Evolutionary conservation across 2,113 vertebrate genomes (phyloP), one percentile per base, ranked within the genome.

Genomic region (Sinocyclocheilus anshuiensis): DNA sequence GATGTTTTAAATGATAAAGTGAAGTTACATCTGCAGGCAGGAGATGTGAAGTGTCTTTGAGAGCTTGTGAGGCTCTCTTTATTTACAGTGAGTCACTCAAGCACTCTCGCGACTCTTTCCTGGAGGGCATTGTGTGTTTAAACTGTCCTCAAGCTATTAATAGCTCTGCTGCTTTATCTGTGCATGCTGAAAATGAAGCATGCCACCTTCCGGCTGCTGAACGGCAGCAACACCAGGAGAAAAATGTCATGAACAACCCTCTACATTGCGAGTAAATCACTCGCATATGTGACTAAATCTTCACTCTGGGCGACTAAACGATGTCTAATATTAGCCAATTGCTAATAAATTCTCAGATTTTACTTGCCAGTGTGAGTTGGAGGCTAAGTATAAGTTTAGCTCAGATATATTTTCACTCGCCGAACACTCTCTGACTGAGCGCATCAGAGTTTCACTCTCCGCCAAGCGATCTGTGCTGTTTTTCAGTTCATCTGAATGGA

Each of bases 181-280:
- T 91, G n/a, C 88, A 93, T 92, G 92, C 92, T 94, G 94, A 88
- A 92, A 93, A 94, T 91, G 90, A 95, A 96, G 94, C 94, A 93
- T 96, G 96, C 95, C 96, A 96, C 96, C 96, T 96, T 94, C 96
- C 96, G 96, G 95, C 93, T 90, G 91, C 90, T 92, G 91, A 84
- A 89, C 91, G 92, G 93, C 94, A 96, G 91, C 90, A 84, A 90
- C n/a, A 16, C 50, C 11, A 72, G 63, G 65, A 77, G 26, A 59
- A 57, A 22, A n/a, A n/a, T 29, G 45, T n/a, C 11, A 29, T 61
- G 57, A 69, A 76, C 53, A n/a, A n/a, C n/a, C n/a, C n/a, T n/a
- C n/a, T n/a, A n/a, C n/a, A n/a, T n/a, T n/a, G n/a, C n/a, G n/a
- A n/a, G n/a, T n/a, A n/a, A n/a, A n/a, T n/a, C n/a, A n/a, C n/a